Percentiles rank a stretch among this genome's conserved stretches.
Evolutionary conservation across 2,888 invertebrate genomes (phyloP).

Genomic region (Idaea straminata): DNA sequence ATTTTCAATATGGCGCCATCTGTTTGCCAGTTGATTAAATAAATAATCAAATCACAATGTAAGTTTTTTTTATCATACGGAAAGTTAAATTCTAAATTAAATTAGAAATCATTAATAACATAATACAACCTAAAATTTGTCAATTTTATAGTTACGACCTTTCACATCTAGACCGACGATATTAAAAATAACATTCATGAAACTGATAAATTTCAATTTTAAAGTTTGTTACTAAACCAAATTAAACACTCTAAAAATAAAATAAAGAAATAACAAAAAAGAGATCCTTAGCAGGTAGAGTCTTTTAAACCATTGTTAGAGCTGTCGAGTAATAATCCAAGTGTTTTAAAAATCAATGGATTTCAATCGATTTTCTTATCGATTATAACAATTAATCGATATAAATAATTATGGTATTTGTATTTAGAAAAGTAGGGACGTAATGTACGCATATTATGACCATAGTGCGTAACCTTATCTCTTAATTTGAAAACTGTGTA

Average conservation of each 20-base stretch:
- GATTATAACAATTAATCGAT: no score
- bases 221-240: conserved; percentile 10
- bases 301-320: conserved; percentile 8
- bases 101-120: background rate
- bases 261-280: conserved; percentile 16
- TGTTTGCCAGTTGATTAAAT: no score
- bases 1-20: no score
- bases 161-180: background rate
- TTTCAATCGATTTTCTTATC: no score
- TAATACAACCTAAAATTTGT: background rate
- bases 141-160: background rate
- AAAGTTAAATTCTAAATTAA: no score
- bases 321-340: background rate
- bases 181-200: background rate
- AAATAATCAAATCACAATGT: no score
- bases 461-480: no score
- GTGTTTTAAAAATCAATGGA: background rate
- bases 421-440: no score
- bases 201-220: background rate
- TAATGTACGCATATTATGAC: no score
- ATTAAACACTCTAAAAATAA: conserved; percentile 22
- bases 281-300: conserved; percentile 25
- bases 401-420: no score
- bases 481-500: no score
- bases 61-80: no score